Percentiles rank a stretch among this genome's conserved stretches.
Conservation (phyloP, 1,140 invertebrate species). For the Drosophila subobscura region DNA sequence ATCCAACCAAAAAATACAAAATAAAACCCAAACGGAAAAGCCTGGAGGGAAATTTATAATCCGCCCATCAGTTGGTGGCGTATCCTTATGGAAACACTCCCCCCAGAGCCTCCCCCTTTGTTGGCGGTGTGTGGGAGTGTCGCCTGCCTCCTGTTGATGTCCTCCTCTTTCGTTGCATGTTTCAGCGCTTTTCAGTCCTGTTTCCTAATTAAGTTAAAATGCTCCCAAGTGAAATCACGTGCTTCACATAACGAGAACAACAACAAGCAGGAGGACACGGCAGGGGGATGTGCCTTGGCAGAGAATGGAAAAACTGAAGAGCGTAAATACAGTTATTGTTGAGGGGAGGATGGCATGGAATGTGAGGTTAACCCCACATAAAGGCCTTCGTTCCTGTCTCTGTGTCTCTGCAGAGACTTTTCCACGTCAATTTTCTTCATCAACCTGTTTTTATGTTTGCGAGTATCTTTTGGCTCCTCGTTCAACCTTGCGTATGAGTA, state of each 20-base stretch:
- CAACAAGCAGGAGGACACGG: slow-evolving; percentile 6
- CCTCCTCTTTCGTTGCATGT: slow-evolving; percentile 40
- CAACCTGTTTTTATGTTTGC: slow-evolving; percentile 25
- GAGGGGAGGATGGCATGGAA: neutral
- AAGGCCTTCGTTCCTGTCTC: neutral
- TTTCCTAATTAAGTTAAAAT: slow-evolving; percentile 80
- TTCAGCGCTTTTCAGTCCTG: slow-evolving; percentile 25
- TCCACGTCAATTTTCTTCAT: slow-evolving; percentile 15
- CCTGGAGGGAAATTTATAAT: too few species aligned
- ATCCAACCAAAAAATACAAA: slow-evolving; percentile 29
- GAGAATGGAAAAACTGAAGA: slow-evolving; percentile 28
- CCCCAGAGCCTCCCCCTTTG: neutral
- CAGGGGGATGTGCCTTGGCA: neutral
- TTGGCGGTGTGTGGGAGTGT: too few species aligned
- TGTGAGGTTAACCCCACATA: slow-evolving; percentile 18
- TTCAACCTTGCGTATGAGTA: slow-evolving; percentile 66
- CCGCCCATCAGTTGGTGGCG: too few species aligned
- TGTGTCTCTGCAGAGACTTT: neutral
- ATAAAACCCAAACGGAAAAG: too few species aligned
- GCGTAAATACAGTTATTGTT: slow-evolving; percentile 48
- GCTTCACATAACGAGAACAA: slow-evolving; percentile 57
- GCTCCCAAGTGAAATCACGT: slow-evolving; percentile 79
- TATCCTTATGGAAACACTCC: too few species aligned
- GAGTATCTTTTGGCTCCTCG: slow-evolving; percentile 4
- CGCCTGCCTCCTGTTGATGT: slow-evolving; percentile 5